Base-by-base conservation (phyloP, 2,797 vertebrate genomes). In the Iguana delicatissima region DNA sequence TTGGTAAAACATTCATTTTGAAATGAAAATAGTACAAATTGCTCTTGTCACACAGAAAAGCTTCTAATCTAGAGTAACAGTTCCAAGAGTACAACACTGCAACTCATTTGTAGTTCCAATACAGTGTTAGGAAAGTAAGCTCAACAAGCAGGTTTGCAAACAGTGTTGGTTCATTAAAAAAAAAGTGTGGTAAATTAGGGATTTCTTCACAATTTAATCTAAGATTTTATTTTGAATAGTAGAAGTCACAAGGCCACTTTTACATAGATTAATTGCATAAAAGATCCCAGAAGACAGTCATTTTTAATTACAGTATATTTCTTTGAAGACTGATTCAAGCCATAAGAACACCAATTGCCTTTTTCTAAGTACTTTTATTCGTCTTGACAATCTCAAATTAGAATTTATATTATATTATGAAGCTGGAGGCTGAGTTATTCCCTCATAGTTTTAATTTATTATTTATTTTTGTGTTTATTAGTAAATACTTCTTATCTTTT, bases 171-270 rank as follows among this genome's bases (percentile, higher is more conserved):
- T 93, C 76, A 67, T 77, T 90, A 93, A 93, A 89, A 91, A 94
- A 92, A 81, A 87, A 96, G 89, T 93, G 90, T 69, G 89, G 95
- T 93, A 82, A 5, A 29, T 95, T 91, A 95, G 95, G 93, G 96
- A 94, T 93, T 92, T 93, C 85, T 94, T 86, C 88, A 89, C 55
- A 92, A 92, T 93, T 93, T 95, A 92, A 94, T 96, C 94, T 96
- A 89, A 73, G 91, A 93, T 95, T 93, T 93, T 93, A 62, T 89
- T 95, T 89, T 90, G 88, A 93, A 92, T 91, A 81, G 52, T 59
- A 85, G 80, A 92, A 93, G 85, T 87, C 91, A 93, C 84, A 94
- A 92, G 80, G 91, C 64, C 42, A 6, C 77, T 86, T 90, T 94
- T 35, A 52, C 20, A 93, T 69, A 74, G 89, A 92, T 86, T 94